phyloP scores from a whole-genome alignment of 2,797 vertebrate genomes.

The Syndactyla subalaris region DNA sequence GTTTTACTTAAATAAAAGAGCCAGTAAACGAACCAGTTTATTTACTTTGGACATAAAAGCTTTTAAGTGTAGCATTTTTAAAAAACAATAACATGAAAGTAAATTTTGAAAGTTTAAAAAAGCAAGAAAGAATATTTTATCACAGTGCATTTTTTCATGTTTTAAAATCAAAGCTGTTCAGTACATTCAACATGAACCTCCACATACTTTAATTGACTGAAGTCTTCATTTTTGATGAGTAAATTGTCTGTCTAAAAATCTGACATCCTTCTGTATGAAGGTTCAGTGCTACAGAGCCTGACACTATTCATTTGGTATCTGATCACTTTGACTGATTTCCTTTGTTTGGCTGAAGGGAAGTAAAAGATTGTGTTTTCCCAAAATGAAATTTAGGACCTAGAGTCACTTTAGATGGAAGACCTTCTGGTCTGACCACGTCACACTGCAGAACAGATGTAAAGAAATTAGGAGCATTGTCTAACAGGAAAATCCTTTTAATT shows the following conservation, averaged over 20 bases:
- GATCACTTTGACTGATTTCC: not conserved
- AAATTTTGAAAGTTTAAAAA: not conserved
- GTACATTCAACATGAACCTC: not conserved
- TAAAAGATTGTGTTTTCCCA: not conserved
- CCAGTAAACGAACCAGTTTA: not conserved
- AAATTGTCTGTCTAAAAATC: not conserved
- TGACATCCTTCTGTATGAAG: not conserved
- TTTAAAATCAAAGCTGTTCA: not conserved
- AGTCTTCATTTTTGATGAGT: not conserved
- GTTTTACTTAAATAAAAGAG: not conserved
- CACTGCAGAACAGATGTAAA: not conserved
- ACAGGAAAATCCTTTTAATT: not conserved
- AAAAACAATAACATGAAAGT: not conserved
- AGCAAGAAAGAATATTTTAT: not conserved
- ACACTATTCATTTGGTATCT: not conserved
- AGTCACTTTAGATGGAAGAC: not conserved
- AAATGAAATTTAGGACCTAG: not conserved
- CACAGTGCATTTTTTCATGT: not conserved
- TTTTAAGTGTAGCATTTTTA: not conserved
- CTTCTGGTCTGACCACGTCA: not conserved
- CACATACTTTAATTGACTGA: not conserved
- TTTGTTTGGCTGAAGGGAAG: not conserved
- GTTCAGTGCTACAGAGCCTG: not conserved
- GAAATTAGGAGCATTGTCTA: not conserved
- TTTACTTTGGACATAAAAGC: not conserved